A percentile compares a stretch with the other conserved stretches of the same genome.
Conservation (phyloP, 2,113 vertebrate genomes). For the Zapus hudsonius region DNA sequence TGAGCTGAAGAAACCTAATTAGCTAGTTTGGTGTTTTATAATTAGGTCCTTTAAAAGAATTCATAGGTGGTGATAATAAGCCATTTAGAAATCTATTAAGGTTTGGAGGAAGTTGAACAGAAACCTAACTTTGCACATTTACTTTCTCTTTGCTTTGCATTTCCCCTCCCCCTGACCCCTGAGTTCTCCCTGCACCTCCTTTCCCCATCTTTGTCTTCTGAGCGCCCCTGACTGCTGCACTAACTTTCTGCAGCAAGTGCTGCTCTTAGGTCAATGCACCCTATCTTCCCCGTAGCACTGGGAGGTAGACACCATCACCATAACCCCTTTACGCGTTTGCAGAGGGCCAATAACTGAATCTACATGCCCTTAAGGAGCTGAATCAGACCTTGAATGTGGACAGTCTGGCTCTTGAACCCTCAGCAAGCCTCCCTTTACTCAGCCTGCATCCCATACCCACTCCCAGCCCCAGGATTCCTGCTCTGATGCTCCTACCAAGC, state of each 20-base stretch:
- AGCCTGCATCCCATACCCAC: too few species aligned
- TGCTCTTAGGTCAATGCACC: accelerated
- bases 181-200: neutral
- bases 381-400: neutral
- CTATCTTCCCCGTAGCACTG: neutral
- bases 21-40: slow-evolving; percentile 93
- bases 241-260: neutral
- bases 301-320: neutral
- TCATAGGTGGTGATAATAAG: slow-evolving; percentile 99
- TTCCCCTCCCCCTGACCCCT: neutral
- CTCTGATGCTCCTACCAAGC: neutral
- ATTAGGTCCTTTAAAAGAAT: slow-evolving; percentile 99
- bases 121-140: slow-evolving; percentile 79
- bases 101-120: slow-evolving; percentile 91
- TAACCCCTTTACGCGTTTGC: neutral
- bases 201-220: neutral
- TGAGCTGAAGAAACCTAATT: slow-evolving; percentile 94
- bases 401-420: neutral
- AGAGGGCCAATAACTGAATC: neutral
- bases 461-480: neutral
- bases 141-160: neutral
- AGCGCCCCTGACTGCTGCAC: neutral
- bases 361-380: neutral
- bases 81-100: slow-evolving; percentile 98
- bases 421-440: too few species aligned